These are phyloP conservation scores for Anoplolepis gracilipes DNA, from an alignment of 1,140 invertebrate genomes.

Conservation along the genomic window DNA sequence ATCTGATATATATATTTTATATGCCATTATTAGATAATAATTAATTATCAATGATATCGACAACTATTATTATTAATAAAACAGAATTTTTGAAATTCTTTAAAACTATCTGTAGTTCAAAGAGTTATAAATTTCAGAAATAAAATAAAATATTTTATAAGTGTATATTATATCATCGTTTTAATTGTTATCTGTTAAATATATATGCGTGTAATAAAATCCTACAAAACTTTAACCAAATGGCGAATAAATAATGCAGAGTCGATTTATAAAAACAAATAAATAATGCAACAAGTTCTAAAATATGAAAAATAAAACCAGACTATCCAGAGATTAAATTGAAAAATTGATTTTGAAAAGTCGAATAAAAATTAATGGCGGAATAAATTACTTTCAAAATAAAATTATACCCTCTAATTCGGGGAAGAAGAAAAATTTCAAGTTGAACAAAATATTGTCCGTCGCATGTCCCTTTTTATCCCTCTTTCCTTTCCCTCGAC, in stretches of 20 bases:
- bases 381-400: slow-evolving; percentile 11
- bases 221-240: not conserved
- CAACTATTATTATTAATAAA: not conserved
- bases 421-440: not conserved
- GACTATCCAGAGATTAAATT: not conserved
- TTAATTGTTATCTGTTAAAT: not conserved
- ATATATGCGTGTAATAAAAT: not conserved
- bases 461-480: not conserved
- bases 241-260: not conserved
- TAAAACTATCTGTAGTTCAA: not conserved
- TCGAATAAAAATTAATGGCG: not conserved
- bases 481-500: not conserved
- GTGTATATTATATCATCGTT: not conserved
- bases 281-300: not conserved
- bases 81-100: not conserved
- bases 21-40: not conserved
- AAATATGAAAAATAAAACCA: not conserved
- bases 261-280: not conserved
- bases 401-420: not conserved
- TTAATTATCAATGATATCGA: not conserved
- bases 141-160: not conserved
- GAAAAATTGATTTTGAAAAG: not conserved
- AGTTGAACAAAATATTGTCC: not conserved
- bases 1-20: not conserved
- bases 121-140: not conserved